Conservation (phyloP, 2,797 vertebrate genomes). For the Sparus aurata region DNA sequence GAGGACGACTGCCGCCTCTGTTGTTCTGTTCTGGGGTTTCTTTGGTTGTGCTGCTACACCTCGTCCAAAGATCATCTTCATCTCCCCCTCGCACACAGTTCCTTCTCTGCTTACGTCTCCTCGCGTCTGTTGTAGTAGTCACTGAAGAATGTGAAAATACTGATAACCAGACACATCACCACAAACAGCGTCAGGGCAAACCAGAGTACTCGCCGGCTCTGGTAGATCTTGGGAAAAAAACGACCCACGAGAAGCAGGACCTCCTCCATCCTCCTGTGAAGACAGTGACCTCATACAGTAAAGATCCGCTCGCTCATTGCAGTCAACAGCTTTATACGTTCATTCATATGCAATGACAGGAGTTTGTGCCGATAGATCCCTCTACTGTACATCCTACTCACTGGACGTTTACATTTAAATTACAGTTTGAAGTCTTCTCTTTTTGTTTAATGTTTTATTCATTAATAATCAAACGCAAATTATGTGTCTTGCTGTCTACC, state of each 20-base stretch:
- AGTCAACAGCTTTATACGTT: background rate
- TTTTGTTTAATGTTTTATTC: background rate
- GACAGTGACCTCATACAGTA: slow-evolving; percentile 7
- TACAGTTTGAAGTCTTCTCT: background rate
- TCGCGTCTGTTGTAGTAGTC: slow-evolving; percentile 76
- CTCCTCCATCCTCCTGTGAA: slow-evolving; percentile 82
- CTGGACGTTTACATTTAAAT: too few species aligned
- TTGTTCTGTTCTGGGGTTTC: slow-evolving; percentile 52
- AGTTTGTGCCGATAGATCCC: background rate
- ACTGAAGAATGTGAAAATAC: slow-evolving; percentile 83
- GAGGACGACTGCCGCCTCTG: slow-evolving; percentile 25
- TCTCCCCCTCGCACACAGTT: slow-evolving; percentile 48
- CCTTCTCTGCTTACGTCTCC: slow-evolving; percentile 73
- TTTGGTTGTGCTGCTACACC: slow-evolving; percentile 70
- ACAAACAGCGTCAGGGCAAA: slow-evolving; percentile 79
- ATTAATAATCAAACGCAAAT: background rate
- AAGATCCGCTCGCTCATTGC: background rate
- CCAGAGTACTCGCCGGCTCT: slow-evolving; percentile 79
- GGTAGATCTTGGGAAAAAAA: slow-evolving; percentile 81
- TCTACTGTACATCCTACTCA: too few species aligned
- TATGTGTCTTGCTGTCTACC: background rate
- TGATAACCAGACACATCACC: slow-evolving; percentile 81
- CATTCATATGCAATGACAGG: background rate
- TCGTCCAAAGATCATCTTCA: slow-evolving; percentile 75
- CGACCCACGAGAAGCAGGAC: slow-evolving; percentile 76